Conservation (phyloP, 2,797 vertebrate genomes). For the Discoglossus pictus region DNA sequence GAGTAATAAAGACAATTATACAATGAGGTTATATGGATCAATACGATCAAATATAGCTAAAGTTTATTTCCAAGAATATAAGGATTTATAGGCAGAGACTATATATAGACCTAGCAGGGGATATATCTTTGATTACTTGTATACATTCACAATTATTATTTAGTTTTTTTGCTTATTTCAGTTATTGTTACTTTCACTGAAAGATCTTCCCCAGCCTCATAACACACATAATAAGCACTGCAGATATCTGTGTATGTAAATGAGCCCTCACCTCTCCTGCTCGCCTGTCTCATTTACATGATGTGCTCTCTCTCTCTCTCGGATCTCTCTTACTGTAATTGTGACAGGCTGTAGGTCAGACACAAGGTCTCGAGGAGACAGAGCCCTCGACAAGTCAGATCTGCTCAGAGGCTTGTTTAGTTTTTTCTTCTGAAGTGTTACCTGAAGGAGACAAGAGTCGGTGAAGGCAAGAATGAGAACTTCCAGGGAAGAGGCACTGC, state of each 20-base stretch:
- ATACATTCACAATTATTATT: no score
- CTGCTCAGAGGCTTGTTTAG: background rate
- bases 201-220: no score
- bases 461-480: background rate
- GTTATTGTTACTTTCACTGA: no score
- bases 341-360: slow-evolving; percentile 3
- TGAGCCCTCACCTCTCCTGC: background rate
- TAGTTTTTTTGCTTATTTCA: no score
- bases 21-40: no score
- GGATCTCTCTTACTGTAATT: background rate
- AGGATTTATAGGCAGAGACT: background rate
- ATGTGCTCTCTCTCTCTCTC: background rate
- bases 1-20: no score
- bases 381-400: background rate
- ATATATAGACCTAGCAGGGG: no score
- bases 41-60: no score
- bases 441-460: background rate
- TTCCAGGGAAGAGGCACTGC: no score
- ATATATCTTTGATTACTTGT: no score
- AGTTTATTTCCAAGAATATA: no score
- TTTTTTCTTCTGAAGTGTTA: background rate
- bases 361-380: background rate
- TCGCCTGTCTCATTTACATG: slow-evolving; percentile 22
- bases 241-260: background rate
- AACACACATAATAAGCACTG: no score